phyloP scores from a whole-genome alignment of 2,113 vertebrate species.

The Syngnathus scovelli region DNA sequence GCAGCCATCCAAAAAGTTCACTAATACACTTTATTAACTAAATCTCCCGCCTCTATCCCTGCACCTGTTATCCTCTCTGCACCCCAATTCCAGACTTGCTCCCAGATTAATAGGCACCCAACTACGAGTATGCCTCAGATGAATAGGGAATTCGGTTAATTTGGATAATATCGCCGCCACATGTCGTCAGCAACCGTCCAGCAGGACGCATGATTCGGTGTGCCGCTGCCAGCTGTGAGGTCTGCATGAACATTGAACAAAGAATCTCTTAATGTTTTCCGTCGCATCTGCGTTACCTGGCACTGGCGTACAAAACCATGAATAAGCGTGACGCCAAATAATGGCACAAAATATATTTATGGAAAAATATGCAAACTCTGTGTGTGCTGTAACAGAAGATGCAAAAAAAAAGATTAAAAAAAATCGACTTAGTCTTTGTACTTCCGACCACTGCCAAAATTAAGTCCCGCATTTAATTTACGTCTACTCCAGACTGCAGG shows the following conservation, averaged over 20 bases:
- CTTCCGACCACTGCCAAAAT: slow-evolving; percentile 29
- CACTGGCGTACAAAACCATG: slow-evolving; percentile 34
- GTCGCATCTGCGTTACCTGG: slow-evolving; percentile 59
- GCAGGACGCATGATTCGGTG: slow-evolving; percentile 60
- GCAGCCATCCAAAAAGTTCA: slow-evolving; percentile 52
- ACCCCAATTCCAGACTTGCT: slow-evolving; percentile 51
- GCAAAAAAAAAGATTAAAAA: too few relatives aligned
- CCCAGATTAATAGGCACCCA: slow-evolving; percentile 61
- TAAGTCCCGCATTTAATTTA: slow-evolving; percentile 55
- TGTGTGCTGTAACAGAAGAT: too few relatives aligned
- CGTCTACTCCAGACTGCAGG: slow-evolving; percentile 53
- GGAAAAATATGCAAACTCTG: too few relatives aligned
- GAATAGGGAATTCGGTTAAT: slow-evolving; percentile 63
- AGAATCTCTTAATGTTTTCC: slow-evolving; percentile 57
- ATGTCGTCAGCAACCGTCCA: slow-evolving; percentile 68
- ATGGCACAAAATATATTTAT: too few relatives aligned
- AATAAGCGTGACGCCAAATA: slow-evolving; percentile 55
- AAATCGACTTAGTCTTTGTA: background rate
- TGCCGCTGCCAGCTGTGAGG: slow-evolving; percentile 60
- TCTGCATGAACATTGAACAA: slow-evolving; percentile 56
- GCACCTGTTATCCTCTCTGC: slow-evolving; percentile 62
- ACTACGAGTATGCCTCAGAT: too few relatives aligned
- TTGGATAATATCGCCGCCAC: slow-evolving; percentile 73
- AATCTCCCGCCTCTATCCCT: slow-evolving; percentile 51
- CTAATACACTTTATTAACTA: slow-evolving; percentile 66